Evolutionary conservation across 2,888 invertebrate genomes (phyloP), one percentile per base, ranked within the genome.

Genomic region (Dione juno): DNA sequence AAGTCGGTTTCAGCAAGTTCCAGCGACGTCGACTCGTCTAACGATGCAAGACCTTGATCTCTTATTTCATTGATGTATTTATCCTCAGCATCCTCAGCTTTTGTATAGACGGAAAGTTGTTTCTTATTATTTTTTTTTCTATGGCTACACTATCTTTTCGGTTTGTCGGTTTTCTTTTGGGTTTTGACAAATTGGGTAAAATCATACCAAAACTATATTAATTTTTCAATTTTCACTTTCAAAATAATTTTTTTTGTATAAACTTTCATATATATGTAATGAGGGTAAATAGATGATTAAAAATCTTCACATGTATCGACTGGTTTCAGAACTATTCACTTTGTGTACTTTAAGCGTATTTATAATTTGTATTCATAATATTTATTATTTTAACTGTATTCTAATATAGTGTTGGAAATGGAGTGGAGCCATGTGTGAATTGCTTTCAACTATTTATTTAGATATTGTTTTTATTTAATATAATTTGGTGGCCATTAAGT

Each of bases 21-120:
- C 3, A 93, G 93, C 71, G 93, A 93, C 69, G 85, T 93, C 45
- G 93, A 93, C 75, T 93, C 92, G 1, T 93, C 93, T 13, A 93
- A 93, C 77, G 93, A 93, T 77, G 88, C 93, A 65, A 82, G 92
- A 19, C 88, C 93, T 63, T 93, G 90, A 93, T 84, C 81, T 79
- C 78, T 65, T 35, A 16, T 48, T 13, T 53, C 37, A 19, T 48
- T 50, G 52, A 50, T 41, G 59, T 66, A 53, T 66, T 52, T 61
- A 53, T 61, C 70, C 52, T 59, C 59, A 35, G 9, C 43, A 59
- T n/a, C n/a, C n/a, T n/a, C n/a, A n/a, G n/a, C 11, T 50, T 10
- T 52, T 52, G 35, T 19, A 28, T 45, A 64, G 14, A 50, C 35
- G 10, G n/a, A 45, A 45, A 5, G 28, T 28, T 28, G 2, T 28